A percentile compares a stretch with the other conserved stretches of the same genome.
phyloP scores from a whole-genome alignment of 2,797 vertebrate species.

The Squalus acanthias region DNA sequence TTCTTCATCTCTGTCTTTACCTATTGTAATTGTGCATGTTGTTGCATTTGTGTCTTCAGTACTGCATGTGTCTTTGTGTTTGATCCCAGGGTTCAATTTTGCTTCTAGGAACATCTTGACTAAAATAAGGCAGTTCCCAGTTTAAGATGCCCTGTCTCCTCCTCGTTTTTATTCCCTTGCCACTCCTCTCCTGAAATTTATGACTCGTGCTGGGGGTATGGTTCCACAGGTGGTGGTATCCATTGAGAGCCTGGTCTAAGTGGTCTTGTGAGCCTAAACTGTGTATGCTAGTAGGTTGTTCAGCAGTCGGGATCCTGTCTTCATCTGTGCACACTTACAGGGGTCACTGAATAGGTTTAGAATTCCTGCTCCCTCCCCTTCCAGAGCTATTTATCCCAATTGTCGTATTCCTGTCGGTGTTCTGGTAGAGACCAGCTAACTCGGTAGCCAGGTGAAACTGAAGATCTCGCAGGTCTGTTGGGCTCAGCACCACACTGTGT shows the following conservation, averaged over 20 bases:
- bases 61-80: slow-evolving; percentile 8
- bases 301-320: neutral
- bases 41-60: slow-evolving; percentile 38
- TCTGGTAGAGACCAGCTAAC: neutral
- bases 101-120: neutral
- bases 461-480: neutral
- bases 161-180: neutral
- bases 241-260: neutral
- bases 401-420: neutral
- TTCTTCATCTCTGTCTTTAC: slow-evolving; percentile 51
- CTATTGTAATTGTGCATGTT: slow-evolving; percentile 46
- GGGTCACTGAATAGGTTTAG: neutral
- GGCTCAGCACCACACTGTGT: neutral
- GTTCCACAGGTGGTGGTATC: neutral
- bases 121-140: neutral
- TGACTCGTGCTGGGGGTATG: neutral
- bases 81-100: neutral
- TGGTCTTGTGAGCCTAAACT: neutral
- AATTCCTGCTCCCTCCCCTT: neutral
- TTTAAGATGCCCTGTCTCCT: neutral
- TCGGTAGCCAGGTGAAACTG: neutral
- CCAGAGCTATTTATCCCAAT: neutral
- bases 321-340: neutral
- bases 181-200: neutral
- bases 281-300: no score